A percentile compares a stretch with the other conserved stretches of the same genome.
Evolutionary conservation across 2,113 vertebrate genomes (phyloP).

Genomic region (Bos javanicus): DNA sequence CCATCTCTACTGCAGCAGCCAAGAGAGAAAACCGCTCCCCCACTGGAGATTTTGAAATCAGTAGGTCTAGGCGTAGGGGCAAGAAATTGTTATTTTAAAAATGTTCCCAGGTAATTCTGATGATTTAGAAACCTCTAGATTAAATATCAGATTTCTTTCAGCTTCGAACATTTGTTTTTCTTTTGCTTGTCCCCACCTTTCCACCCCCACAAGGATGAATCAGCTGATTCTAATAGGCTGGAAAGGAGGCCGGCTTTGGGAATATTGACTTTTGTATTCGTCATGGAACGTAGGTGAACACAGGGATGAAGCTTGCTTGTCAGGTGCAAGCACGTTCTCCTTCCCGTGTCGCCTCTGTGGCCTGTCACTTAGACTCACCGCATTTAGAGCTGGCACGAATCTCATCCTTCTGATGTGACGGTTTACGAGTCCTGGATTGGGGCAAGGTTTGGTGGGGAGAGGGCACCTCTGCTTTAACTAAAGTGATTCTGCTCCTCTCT

Average conservation of each 20-base stretch:
- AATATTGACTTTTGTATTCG: not conserved
- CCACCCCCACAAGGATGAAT: not conserved
- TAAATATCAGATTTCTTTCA: not conserved
- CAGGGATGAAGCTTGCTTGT: not conserved
- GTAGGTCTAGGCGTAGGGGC: not conserved
- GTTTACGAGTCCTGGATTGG: not conserved
- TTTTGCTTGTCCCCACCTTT: not conserved
- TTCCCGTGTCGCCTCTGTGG: accelerated
- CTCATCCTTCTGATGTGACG: not conserved
- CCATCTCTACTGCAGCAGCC: accelerated
- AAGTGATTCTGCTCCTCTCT: not conserved
- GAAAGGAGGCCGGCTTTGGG: not conserved
- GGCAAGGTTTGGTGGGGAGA: not conserved
- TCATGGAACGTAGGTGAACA: not conserved
- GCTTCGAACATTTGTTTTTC: not conserved
- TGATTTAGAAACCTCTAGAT: not conserved
- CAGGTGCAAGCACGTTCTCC: not conserved
- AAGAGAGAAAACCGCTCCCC: not conserved
- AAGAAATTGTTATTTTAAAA: not conserved
- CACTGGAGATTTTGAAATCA: not conserved
- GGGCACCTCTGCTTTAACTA: not conserved
- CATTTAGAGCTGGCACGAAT: not conserved
- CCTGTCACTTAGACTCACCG: not conserved
- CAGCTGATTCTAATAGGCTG: not conserved
- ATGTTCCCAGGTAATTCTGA: not conserved